Evolutionary conservation across 2,797 vertebrate species (phyloP), one percentile per base, ranked within the genome.

Genomic region (Cheirogaleus major): DNA sequence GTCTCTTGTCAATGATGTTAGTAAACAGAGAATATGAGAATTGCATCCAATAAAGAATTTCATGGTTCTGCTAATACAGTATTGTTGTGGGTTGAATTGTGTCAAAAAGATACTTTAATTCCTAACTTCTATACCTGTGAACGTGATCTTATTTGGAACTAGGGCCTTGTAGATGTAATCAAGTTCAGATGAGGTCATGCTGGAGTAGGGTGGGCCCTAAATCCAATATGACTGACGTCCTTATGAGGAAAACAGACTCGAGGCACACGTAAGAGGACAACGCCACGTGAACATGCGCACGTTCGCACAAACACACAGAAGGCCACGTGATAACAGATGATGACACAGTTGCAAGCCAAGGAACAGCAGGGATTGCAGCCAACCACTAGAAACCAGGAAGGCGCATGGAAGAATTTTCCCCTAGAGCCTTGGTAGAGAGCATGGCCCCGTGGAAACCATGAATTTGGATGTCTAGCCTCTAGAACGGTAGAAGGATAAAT

Each of bases 11-110:
- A 75, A 52, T 52, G 18, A 25, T 70, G 5, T 88, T 72, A 88
- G 22, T 67, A 88, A 84, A 89, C 4, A 89, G 17, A 48, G 35
- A 89, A 82, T 63, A 50, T 41, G 9, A 73, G n/a, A 80, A 45
- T 69, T 95, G 5, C 61, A 55, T 25, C 41, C 41, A 88, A 45
- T 35, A 75, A 88, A 95, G 43, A 92, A 89, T 69, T 93, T n/a
- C 23, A 65, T 57, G 12, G 18, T 72, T 89, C 57, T 65, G 22
- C 41, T 61, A 38, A 90, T 67, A 17, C 25, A 48, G 32, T 92
- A 38, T 93, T 89, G 14, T 30, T 85, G 9, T 32, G 25, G 23
- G 2, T 65, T 70, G 72, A 82, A 69, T 70, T 83, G 38, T 81
- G n/a, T 32, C 52, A 52, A 23, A 9, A 23, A 55, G 48, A 10